Conservation (phyloP, 2,888 invertebrate species). For the Xestia c-nigrum region DNA sequence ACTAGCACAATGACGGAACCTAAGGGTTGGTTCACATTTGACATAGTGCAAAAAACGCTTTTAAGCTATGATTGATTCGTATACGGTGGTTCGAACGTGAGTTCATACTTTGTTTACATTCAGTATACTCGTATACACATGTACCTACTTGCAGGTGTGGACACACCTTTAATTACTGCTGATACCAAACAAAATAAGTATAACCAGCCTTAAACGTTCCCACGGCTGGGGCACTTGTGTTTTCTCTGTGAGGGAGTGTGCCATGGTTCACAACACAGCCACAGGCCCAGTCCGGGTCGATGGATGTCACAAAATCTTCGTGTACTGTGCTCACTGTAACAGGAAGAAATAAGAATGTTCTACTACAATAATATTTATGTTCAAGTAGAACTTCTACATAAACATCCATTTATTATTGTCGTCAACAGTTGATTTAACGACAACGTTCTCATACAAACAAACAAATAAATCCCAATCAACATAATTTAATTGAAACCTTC, state of each 20-base stretch:
- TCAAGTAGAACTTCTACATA: neutral
- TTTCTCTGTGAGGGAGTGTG: neutral
- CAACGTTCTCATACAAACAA: neutral
- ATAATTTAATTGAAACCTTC: slow-evolving; percentile 23
- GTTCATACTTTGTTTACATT: neutral
- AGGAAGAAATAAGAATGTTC: neutral
- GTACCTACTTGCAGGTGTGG: neutral
- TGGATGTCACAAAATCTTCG: neutral
- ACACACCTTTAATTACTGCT: neutral
- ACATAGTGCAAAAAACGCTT: neutral
- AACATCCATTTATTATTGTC: too few relatives aligned
- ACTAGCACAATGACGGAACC: slow-evolving; percentile 2
- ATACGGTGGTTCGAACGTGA: neutral
- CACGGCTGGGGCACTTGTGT: neutral
- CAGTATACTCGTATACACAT: neutral
- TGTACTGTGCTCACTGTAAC: neutral
- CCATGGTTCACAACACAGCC: neutral
- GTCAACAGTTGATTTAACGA: neutral
- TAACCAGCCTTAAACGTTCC: neutral
- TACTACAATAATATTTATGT: neutral
- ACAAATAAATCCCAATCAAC: slow-evolving; percentile 13
- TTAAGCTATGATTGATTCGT: neutral
- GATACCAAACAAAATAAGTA: too few relatives aligned
- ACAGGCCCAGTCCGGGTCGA: neutral
- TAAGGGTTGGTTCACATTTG: neutral